Base-by-base conservation (phyloP, 2,113 vertebrate species). In the Salvelinus sp. region DNA sequence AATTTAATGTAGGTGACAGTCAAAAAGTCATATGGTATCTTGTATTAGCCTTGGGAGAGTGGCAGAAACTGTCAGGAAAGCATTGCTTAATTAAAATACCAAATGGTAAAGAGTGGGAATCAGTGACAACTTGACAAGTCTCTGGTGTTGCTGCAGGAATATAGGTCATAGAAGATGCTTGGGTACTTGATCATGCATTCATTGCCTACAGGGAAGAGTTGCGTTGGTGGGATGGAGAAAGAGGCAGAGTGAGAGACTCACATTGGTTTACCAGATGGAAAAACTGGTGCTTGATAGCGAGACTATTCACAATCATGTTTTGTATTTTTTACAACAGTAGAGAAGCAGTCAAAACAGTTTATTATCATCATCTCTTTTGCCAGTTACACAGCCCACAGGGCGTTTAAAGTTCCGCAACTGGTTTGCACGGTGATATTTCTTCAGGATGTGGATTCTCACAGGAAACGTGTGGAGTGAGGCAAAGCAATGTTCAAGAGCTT, bases 71-170 rank as follows among this genome's bases (percentile, higher is more conserved):
- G 28, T 2, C 44, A 44, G 38, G 38, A 78, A 60, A 54, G 22
- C 64, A 67, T 57, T 78, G 70, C 58, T 73, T 78, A 57, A 73
- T 78, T 78, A 58, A 68, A 78, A 72, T 72, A 27, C 76, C 70
- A 72, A 65, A 67, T 72, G 76, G 76, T 48, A 38, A 48, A 62
- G 47, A 54, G 27, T 38, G 48, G 63, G 30, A 64, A 20, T 67
- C 44, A 62, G 67, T 38, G 63, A 77, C 76, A 65, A 64, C 44
- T 66, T 72, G 62, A 72, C 62, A 20, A n/a, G 69, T 72, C 70
- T 54, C 70, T 67, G 14, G 48, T 57, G 64, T 44, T 65, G 70
- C 63, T 66, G 70, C 14, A 57, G 63, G 3, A 69, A 78, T 78
- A 63, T 78, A 73, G 76, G 76, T 78, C 76, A 78, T 27, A 28